These are phyloP conservation scores for Drosophila pectinifera DNA, from an alignment of 1,140 invertebrate genomes.

Conservation along the genomic window DNA sequence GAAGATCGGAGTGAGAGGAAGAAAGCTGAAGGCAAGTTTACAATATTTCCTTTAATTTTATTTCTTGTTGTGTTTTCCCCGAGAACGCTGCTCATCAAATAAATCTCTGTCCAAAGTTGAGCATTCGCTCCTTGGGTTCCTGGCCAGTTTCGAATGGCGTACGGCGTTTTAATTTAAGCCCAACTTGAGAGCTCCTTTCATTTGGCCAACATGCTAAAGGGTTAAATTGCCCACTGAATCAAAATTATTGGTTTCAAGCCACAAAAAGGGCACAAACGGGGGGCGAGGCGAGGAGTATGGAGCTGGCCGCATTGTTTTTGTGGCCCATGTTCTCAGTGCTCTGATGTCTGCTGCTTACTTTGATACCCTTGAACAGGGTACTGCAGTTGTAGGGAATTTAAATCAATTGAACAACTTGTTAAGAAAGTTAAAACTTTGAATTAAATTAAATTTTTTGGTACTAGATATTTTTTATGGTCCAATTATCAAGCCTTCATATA, in stretches of 20 bases:
- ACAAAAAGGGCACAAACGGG: conserved; percentile 31
- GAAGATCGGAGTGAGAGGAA: conserved; percentile 19
- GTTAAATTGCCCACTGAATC: conserved; percentile 85
- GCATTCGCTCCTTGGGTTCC: conserved; percentile 52
- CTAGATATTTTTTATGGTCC: background rate
- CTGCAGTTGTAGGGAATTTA: too few species aligned
- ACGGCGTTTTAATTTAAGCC: conserved; percentile 81
- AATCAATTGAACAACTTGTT: too few species aligned
- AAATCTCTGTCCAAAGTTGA: conserved; percentile 75
- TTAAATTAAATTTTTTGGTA: too few species aligned
- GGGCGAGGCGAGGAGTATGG: conserved; percentile 18
- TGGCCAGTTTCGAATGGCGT: conserved; percentile 41
- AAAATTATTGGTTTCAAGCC: conserved; percentile 84
- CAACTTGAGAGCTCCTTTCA: conserved; percentile 77
- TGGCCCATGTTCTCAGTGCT: conserved; percentile 37
- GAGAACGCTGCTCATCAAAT: conserved; percentile 70
- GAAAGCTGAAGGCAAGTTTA: conserved; percentile 50
- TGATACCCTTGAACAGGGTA: conserved; percentile 5
- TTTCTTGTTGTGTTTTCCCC: conserved; percentile 36
- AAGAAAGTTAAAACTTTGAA: background rate
- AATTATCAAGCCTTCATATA: too few species aligned
- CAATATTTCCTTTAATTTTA: conserved; percentile 47
- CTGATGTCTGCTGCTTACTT: conserved; percentile 13
- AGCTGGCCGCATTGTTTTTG: conserved; percentile 76
- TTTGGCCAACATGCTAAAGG: conserved; percentile 81